Evolutionary conservation across 2,797 vertebrate species (phyloP), one percentile per base, ranked within the genome.

Genomic region (Oreochromis grahami): DNA sequence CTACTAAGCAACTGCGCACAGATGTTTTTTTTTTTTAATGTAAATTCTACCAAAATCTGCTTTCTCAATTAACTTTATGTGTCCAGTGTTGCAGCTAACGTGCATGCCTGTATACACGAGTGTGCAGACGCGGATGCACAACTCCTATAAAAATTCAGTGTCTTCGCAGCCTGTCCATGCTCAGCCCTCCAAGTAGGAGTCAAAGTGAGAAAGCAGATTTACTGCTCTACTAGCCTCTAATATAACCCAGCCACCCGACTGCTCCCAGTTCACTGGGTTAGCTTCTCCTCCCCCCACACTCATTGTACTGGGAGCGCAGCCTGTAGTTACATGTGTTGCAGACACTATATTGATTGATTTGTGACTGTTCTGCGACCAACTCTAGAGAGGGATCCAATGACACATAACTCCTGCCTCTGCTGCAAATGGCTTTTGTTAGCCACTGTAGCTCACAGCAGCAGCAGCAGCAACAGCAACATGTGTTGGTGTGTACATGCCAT

Each of bases 301-400:
- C 60, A 10, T 38, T 38, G 63, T 6, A 29, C 84, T 36, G 76
- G 76, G 48, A 41, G 78, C 80, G 53, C 83, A 82, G 81, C 55
- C 50, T 88, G 91, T 88, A 82, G 90, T 77, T 90, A 89, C 91
- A 93, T 89, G 90, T 92, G 92, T 89, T 86, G 86, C 82, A 88
- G 91, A 91, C 88, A 68, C 58, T 68, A 76, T 81, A 94, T 91
- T 87, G 94, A 96, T 91, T 92, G 92, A 94, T 94, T 91, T 90
- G 89, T 83, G 83, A 94, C 87, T 81, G 78, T 81, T 91, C 91
- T 32, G 85, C 50, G 50, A 90, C 76, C 81, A 60, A 90, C 84
- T 87, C 79, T 83, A 78, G 85, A 85, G 86, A 84, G 88, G 79
- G 90, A 91, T 94, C 91, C 89, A 87, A 94, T 94, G 92, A 93